Conservation (phyloP, 2,797 vertebrate species). For the Acanthis flammea region DNA sequence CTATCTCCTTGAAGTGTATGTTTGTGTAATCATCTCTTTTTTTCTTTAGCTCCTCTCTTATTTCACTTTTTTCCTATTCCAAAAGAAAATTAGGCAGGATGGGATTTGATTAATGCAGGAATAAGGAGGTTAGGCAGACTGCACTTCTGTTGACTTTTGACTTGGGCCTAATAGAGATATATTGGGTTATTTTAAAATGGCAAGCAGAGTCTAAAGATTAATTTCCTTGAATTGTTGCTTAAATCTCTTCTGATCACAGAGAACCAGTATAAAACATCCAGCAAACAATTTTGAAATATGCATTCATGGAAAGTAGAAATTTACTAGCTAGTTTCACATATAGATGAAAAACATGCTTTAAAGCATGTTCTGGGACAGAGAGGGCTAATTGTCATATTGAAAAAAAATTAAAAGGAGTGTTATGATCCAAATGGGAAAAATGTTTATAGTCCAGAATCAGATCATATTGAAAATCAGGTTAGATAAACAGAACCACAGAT, state of each 20-base stretch:
- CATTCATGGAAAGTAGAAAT: background rate
- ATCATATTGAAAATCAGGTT: background rate
- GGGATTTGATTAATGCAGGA: conserved; percentile 49
- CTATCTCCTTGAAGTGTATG: conserved; percentile 3
- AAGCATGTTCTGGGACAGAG: background rate
- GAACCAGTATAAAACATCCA: background rate
- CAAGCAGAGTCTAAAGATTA: conserved; percentile 24
- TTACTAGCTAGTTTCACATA: background rate
- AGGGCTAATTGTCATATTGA: background rate
- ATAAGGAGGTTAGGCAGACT: conserved; percentile 45
- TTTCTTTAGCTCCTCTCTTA: background rate
- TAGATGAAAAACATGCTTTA: background rate
- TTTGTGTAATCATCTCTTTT: conserved; percentile 41
- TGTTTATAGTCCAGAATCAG: background rate
- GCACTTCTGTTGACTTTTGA: conserved; percentile 59
- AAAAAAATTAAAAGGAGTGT: background rate
- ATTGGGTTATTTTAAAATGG: conserved; percentile 25
- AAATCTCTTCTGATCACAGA: background rate
- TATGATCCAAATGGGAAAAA: background rate
- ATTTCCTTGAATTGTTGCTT: conserved; percentile 27
- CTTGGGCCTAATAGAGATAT: conserved; percentile 55
- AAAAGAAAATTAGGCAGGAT: conserved; percentile 1
- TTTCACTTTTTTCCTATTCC: conserved; percentile 28
- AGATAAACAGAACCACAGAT: background rate
- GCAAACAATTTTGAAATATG: background rate